These are phyloP conservation scores for Thecophora atra DNA, from an alignment of 2,888 invertebrate species.

Conservation along the genomic window DNA sequence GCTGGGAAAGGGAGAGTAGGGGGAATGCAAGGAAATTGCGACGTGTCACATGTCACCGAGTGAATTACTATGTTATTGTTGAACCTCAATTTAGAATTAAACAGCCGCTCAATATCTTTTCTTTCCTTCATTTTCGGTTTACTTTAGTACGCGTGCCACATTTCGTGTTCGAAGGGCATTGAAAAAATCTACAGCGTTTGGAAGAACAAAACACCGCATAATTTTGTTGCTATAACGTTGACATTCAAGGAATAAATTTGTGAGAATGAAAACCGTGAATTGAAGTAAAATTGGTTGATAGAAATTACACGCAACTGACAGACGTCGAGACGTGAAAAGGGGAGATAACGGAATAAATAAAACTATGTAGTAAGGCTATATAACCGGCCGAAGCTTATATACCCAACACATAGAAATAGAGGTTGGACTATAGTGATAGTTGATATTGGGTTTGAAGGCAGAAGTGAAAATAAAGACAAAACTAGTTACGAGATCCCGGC, in stretches of 20 bases:
- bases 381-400: too few species aligned
- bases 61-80: background rate
- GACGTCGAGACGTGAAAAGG: background rate
- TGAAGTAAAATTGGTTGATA: conserved; percentile 28
- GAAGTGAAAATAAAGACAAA: too few species aligned
- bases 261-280: conserved; percentile 20
- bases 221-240: conserved; percentile 14
- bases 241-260: background rate
- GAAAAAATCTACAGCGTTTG: background rate
- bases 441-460: too few species aligned
- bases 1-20: background rate
- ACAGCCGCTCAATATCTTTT: background rate
- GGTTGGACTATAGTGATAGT: too few species aligned
- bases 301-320: conserved; percentile 22
- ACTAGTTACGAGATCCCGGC: too few species aligned
- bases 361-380: too few species aligned
- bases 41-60: conserved; percentile 4
- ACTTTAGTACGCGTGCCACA: background rate
- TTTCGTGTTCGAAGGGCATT: background rate
- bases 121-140: background rate
- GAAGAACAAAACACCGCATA: background rate
- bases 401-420: too few species aligned
- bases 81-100: conserved; percentile 4
- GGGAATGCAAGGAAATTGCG: background rate
- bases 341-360: background rate